Base-by-base conservation (phyloP, 2,113 vertebrate species). In the Polyodon spathula region DNA sequence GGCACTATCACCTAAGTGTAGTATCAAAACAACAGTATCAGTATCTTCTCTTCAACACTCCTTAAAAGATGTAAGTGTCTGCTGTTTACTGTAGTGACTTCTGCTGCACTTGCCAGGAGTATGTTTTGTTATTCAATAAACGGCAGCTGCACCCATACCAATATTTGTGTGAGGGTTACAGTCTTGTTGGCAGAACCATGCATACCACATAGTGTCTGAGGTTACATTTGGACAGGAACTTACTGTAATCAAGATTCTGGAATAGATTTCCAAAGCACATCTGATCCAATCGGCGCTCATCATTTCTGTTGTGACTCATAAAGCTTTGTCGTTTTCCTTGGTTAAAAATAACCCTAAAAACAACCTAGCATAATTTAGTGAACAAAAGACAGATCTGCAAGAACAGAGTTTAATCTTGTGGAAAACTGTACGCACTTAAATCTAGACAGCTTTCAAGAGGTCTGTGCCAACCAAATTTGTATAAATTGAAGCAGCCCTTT, bases 221-320 rank as follows among this genome's bases (percentile, higher is more conserved):
- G 10, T 4, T 40, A 8, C 40, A 40, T 5, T 39, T 8, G 9
- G 43, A 11, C 12, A 48, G 43, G 48, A 8, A 38, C 16, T 48
- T 17, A 11, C 27, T 14, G 37, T 37, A 7, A 16, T 37, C 43
- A 59, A 59, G 58, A 44, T 48, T 16, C 11, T 42, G 58, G 44
- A 48, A 50, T 42, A n/a, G 43, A 37, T 9, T 67, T 48, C 27
- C 27, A 27, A 27, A 27, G 61, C 66, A 68, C 73, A 71, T 61
- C 76, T 72, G 68, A 69, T 66, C 62, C 63, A 54, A 7, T 68
- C 70, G 77, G 69, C 76, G 61, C 16, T 44, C 46, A 37, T 75
- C 79, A 79, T 78, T 80, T 77, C 78, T 82, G 78, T 77, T 78
- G 69, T 39, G 69, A 68, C 71, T 76, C 74, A 82, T 71, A 73